phyloP scores from a whole-genome alignment of 2,888 invertebrate species.

The Eupithecia inturbata region DNA sequence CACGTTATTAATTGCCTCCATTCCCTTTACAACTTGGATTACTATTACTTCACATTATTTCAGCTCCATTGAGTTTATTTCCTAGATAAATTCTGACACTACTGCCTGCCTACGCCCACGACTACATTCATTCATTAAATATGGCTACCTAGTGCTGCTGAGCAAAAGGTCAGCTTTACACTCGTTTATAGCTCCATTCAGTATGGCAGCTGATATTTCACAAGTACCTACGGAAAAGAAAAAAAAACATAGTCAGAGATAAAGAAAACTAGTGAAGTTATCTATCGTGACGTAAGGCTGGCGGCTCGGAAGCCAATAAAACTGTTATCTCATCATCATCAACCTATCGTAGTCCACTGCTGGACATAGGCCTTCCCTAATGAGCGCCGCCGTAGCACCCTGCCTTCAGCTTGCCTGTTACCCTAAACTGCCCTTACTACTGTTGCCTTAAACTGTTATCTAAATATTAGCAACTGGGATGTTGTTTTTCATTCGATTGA shows the following conservation, averaged over 20 bases:
- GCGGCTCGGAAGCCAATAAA: neutral
- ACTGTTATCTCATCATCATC: neutral
- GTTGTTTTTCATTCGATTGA: neutral
- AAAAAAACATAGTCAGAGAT: neutral
- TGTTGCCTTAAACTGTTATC: neutral
- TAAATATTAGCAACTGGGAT: neutral
- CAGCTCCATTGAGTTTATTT: slow-evolving; percentile 33
- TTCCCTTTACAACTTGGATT: slow-evolving; percentile 23
- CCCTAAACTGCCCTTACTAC: no score
- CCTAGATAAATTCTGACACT: slow-evolving; percentile 32
- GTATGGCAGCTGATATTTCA: slow-evolving; percentile 1
- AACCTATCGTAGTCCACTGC: no score
- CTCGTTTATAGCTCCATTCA: slow-evolving; percentile 7
- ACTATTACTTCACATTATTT: slow-evolving; percentile 33
- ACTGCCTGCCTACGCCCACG: slow-evolving; percentile 31
- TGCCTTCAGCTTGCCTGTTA: no score
- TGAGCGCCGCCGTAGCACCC: no score
- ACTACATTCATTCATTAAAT: slow-evolving; percentile 34
- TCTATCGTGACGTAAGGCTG: neutral
- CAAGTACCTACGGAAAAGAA: neutral
- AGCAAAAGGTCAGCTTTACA: slow-evolving; percentile 25
- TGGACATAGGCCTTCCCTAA: no score
- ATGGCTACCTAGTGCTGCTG: slow-evolving; percentile 17
- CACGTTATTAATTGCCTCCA: slow-evolving; percentile 17
- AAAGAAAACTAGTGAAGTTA: neutral